Base-by-base conservation (phyloP, 2,797 vertebrate genomes). In the Pseudotriccus pelzelni region DNA sequence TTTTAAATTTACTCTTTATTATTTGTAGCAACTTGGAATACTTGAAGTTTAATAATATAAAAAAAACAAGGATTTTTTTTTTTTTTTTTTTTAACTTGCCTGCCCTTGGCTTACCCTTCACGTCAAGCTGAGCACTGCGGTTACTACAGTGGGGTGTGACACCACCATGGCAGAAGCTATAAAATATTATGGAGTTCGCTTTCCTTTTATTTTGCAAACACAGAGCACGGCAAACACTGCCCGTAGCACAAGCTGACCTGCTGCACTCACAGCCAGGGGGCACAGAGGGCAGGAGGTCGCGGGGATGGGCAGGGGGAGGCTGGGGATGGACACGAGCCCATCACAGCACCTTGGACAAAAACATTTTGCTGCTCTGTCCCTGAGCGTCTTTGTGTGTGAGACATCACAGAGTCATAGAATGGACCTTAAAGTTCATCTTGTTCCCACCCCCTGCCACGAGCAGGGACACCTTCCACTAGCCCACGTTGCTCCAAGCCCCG, bases 71-170 rank as follows among this genome's bases (percentile, higher is more conserved):
- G 67, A 4, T 4, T 39, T 69, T 37, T 62, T 69, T 34, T 68
- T 41, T 68, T 44, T 58, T 39, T 69, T 4, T 36, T 66, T 43
- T 62, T 75, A n/a, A 34, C 59, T 55, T 58, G 47, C 73, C 82
- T 94, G 92, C 70, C 92, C 87, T 93, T 95, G 95, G 92, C 67
- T 94, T 91, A 34, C 81, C 94, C 95, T 96, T 95, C 76, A 30
- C 3, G 19, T 21, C n/a, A 23, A 83, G 79, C 86, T 3, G 25
- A 64, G 89, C 30, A 6, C 86, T 46, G 72, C 6, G 0, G 47
- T 47, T 36, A 10, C 87, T 72, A 85, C 43, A 30, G 79, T 2
- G 46, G 75, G 53, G n/a, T 59, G 81, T 59, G 84, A 74, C 60
- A 50, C 58, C 5, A 0, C 76, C 41, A 4, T 12, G 36, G 90